Conservation (phyloP, 2,113 vertebrate species). For the Delphinapterus leucas region DNA sequence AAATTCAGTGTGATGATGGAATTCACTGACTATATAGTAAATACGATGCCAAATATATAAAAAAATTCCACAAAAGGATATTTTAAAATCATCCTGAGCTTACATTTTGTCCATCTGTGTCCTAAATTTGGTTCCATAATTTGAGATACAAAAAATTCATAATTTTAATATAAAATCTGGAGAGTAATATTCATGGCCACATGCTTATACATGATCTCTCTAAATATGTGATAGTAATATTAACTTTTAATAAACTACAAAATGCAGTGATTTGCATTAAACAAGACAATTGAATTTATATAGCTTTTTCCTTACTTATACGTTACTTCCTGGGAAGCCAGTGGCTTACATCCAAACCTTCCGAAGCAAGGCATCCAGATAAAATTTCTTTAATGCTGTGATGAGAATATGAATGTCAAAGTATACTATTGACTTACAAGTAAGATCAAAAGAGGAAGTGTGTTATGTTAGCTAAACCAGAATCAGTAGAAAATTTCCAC, state of each 20-base stretch:
- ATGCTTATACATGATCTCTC: not conserved
- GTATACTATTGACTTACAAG: conserved; percentile 56
- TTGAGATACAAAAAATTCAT: conserved; percentile 38
- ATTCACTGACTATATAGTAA: conserved; percentile 14
- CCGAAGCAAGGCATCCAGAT: not conserved
- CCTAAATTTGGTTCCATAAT: conserved; percentile 38
- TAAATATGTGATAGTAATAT: conserved; percentile 29
- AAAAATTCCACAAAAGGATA: not conserved
- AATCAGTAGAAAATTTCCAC: conserved; percentile 36
- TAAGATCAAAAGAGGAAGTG: conserved; percentile 59
- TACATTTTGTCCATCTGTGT: conserved; percentile 53
- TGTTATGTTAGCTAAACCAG: conserved; percentile 51
- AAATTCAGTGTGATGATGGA: conserved; percentile 12
- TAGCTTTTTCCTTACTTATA: not conserved
- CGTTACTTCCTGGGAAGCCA: not conserved
- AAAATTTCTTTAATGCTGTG: conserved; percentile 11
- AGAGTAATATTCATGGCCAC: conserved; percentile 45
- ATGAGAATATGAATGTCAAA: conserved; percentile 58
- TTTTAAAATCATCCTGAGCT: conserved; percentile 13
- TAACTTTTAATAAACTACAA: conserved; percentile 25
- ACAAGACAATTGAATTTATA: conserved; percentile 20
- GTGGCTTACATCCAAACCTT: not conserved
- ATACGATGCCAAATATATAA: conserved; percentile 26
- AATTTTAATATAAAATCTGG: conserved; percentile 51
- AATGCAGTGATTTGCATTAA: not conserved